Conservation (phyloP, 1,140 invertebrate genomes). For the Ylistrum balloti region DNA sequence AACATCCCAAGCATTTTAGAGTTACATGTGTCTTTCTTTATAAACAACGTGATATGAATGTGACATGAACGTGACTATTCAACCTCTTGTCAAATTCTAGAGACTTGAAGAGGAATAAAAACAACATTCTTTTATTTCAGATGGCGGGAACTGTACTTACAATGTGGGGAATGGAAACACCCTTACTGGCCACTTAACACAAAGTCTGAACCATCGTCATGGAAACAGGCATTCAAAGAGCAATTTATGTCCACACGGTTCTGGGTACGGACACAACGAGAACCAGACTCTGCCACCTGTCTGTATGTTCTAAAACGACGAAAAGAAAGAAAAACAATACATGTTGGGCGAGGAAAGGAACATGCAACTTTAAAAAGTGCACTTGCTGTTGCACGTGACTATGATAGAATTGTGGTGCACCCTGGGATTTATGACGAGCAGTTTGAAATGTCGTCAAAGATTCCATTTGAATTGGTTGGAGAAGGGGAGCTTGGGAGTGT, state of each 20-base stretch:
- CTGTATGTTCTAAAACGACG: slow-evolving; percentile 69
- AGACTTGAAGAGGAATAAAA: background rate
- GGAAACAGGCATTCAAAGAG: slow-evolving; percentile 72
- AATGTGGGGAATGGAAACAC: slow-evolving; percentile 74
- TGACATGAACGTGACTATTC: no score
- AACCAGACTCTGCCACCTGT: slow-evolving; percentile 67
- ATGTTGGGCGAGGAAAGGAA: slow-evolving; percentile 72
- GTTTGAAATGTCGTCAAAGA: slow-evolving; percentile 78
- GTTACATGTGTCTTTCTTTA: no score
- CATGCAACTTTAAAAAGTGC: slow-evolving; percentile 75
- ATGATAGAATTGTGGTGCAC: slow-evolving; percentile 76
- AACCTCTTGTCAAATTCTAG: no score
- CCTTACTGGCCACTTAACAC: slow-evolving; percentile 77
- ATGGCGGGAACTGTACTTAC: slow-evolving; percentile 76
- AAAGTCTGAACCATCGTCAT: slow-evolving; percentile 73
- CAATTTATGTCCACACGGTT: slow-evolving; percentile 71
- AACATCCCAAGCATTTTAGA: no score
- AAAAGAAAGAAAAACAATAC: slow-evolving; percentile 69
- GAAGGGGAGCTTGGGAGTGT: slow-evolving; percentile 76
- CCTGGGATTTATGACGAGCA: slow-evolving; percentile 80
- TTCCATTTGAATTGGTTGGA: slow-evolving; percentile 78
- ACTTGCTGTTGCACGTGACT: slow-evolving; percentile 73
- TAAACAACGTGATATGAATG: no score
- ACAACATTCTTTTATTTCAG: slow-evolving; percentile 40
- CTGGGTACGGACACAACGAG: slow-evolving; percentile 66